Conservation (phyloP, 1,140 invertebrate species). For the Cherax destructor region DNA sequence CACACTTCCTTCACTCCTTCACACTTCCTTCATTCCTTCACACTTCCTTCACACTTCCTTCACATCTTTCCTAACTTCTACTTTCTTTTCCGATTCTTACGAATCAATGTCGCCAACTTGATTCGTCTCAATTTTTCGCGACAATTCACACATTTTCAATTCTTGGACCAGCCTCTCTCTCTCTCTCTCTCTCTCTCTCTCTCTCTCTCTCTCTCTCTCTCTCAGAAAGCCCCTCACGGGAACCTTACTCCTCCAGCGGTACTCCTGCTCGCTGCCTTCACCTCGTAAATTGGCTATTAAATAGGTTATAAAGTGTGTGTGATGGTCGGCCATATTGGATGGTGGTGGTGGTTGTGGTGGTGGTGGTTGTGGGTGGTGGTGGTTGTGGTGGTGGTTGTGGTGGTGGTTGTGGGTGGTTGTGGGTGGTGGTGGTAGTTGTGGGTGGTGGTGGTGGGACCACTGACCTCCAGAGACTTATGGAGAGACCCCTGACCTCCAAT, state of each 20-base stretch:
- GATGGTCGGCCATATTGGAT: background rate
- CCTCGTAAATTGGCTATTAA: background rate
- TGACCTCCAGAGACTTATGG: too few relatives aligned
- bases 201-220: background rate
- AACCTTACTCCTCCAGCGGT: background rate
- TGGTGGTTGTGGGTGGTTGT: too few relatives aligned
- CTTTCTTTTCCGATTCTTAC: background rate
- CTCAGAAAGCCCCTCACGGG: too few relatives aligned
- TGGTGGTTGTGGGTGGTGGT: too few relatives aligned
- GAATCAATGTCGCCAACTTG: background rate
- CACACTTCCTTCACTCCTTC: background rate
- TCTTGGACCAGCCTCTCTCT: background rate
- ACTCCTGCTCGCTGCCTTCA: background rate
- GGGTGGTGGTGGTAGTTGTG: too few relatives aligned
- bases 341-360: too few relatives aligned
- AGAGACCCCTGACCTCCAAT: too few relatives aligned
- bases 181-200: background rate
- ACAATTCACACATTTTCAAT: conserved; percentile 17
- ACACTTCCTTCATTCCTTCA: background rate
- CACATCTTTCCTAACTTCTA: background rate
- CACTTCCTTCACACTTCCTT: background rate
- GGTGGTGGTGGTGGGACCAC: too few relatives aligned
- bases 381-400: too few relatives aligned
- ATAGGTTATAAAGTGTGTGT: background rate
- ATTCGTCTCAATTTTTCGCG: conserved; percentile 13